Base-by-base conservation (phyloP, 2,888 invertebrate species). In the Campoplex nolae region DNA sequence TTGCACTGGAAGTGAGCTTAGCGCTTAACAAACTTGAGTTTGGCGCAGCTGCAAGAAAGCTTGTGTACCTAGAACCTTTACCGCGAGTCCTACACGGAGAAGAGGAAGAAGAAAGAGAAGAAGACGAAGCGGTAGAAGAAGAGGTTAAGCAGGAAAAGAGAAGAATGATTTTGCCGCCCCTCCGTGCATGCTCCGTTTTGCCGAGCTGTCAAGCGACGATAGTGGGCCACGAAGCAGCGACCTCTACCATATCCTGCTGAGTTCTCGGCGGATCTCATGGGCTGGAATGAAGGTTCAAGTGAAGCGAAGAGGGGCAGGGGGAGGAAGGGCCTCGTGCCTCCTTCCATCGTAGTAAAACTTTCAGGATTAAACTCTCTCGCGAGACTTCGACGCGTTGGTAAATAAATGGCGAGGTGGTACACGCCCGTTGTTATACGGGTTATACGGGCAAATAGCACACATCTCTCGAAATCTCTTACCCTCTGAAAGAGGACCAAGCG, bases 361-460 rank as follows among this genome's bases (percentile, higher is more conserved):
- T 88, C 48, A 68, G 82, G 88, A 88, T 88, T 87, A 87, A 85
- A 88, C 80, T 88, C 88, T 77, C 82, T 78, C 56, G 82, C 65
- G 65, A 79, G 82, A 74, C 79, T 88, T 88, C 75, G 87, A 85
- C 85, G 84, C 74, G 83, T 83, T 75, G 79, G 87, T 88, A 87
- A 87, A 87, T 87, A 87, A 88, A 88, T 88, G 83, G 84, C 79
- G 8, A 68, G 65, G 35, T 70, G 70, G 42, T 54, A 71, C 35
- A 75, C 71, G 38, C 28, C 42, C 80, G 48, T 62, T 75, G 75
- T 71, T 65, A 73, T 81, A 77, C 58, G 81, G 85, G 81, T 77
- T 85, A 82, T 85, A 82, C 81, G 85, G 81, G 85, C 73, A 67
- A 65, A 78, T 73, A 56, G 73, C 56, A 73, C 70, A 76, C 73